Evolutionary conservation across 2,113 vertebrate genomes (phyloP).

Genomic region (Henicopernis longicauda): DNA sequence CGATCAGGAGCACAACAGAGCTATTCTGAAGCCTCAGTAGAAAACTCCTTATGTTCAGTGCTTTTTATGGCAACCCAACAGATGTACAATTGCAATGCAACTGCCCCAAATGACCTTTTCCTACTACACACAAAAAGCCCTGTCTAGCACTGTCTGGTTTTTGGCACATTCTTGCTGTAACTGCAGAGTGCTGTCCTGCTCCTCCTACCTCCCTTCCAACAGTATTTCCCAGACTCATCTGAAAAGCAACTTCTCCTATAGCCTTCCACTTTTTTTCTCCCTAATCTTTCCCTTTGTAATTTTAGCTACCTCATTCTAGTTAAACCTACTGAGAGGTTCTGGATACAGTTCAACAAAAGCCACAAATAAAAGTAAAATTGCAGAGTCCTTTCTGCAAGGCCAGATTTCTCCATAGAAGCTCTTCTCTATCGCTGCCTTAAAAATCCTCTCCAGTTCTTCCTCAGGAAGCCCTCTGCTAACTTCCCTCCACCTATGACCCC

Average conservation of each 20-base stretch:
- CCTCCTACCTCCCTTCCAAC: slow-evolving; percentile 26
- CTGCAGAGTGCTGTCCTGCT: slow-evolving; percentile 27
- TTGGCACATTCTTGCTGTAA: slow-evolving; percentile 37
- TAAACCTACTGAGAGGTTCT: background rate
- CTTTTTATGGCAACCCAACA: slow-evolving; percentile 46
- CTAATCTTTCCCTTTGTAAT: background rate
- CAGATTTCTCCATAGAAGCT: background rate
- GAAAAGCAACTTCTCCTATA: background rate
- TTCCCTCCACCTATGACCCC: background rate
- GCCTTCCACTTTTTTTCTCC: background rate
- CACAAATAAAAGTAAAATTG: slow-evolving; percentile 18
- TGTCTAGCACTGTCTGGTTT: slow-evolving; percentile 41
- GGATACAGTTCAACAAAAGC: slow-evolving; percentile 7
- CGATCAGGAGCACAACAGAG: background rate
- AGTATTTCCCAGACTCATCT: slow-evolving; percentile 39
- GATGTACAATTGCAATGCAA: slow-evolving; percentile 35
- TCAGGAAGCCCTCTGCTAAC: background rate
- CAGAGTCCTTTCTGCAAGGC: background rate
- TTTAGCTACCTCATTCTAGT: slow-evolving; percentile 9
- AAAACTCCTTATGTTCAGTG: slow-evolving; percentile 1
- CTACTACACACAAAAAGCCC: slow-evolving; percentile 38
- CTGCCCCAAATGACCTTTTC: slow-evolving; percentile 54
- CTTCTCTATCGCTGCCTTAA: background rate
- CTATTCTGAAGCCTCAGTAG: background rate
- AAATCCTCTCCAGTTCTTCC: background rate